Base-by-base conservation (phyloP, 2,888 invertebrate species). In the Allygus modestus region DNA sequence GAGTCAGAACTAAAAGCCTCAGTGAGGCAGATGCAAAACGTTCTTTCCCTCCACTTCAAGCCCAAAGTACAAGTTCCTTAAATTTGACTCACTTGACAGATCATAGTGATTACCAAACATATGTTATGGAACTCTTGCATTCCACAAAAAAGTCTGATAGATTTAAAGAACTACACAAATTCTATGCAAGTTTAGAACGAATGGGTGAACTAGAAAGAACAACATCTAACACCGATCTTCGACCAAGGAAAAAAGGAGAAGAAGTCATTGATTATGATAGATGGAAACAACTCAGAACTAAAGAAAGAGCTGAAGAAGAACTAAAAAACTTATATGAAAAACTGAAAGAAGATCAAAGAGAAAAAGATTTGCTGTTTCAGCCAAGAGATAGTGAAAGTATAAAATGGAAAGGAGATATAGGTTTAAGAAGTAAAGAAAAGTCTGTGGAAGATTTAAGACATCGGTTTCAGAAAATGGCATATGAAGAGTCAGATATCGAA, bases 221-320 rank as follows among this genome's bases (percentile, higher is more conserved):
- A 0, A 95, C 96, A 5, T 95, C 95, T 0, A 92, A 92, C 0
- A 92, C 92, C 69, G 94, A 95, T 88, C 91, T 96, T 77, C 93
- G 94, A 79, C 95, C 96, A 0, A 92, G 96, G 87, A 92, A 93
- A 87, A 94, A 92, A 90, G 95, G 96, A 88, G 95, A 95, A 88
- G 96, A 96, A 89, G 94, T 96, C 12, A 94, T 97, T 85, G 97
- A 97, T 90, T 97, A 95, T 89, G 97, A 97, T 87, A 93, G 96
- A 84, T 97, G 97, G 97, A 95, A 94, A 89, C 94, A 94, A 90
- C 93, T 97, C 28, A 92, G 97, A 82, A 92, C 93, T 7, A 94
- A 95, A 87, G 96, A 97, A 90, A 93, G 94, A 87, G 97, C 97
- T 0, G 96, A 97, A 90, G 93, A 94, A 87, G 98, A 98, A 90